Conservation (phyloP, 2,888 invertebrate genomes). For the Drosophila macrospina region DNA sequence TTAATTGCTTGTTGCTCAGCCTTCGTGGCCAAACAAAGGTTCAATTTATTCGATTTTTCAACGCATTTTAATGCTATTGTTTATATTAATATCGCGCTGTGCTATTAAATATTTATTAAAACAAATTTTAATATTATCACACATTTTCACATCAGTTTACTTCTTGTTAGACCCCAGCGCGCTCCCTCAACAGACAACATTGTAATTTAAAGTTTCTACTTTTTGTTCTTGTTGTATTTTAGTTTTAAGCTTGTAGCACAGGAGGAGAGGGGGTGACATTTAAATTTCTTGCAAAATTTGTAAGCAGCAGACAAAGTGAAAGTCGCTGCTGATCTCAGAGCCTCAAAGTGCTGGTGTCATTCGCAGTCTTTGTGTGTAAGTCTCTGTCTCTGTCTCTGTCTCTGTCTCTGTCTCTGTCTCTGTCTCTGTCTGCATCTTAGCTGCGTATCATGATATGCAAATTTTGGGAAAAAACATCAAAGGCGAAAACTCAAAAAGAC, state of each 20-base stretch:
- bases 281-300: conserved; percentile 51
- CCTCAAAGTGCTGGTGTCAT: conserved; percentile 53
- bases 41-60: conserved; percentile 60
- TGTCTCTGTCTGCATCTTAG: conserved; percentile 45
- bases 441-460: conserved; percentile 78
- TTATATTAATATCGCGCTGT: conserved; percentile 57
- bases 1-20: conserved; percentile 70
- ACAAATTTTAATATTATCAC: conserved; percentile 51
- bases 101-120: conserved; percentile 70
- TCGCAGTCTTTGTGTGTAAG: conserved; percentile 22
- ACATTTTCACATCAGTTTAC: conserved; percentile 21
- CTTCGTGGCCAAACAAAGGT: conserved; percentile 60
- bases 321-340: conserved; percentile 59
- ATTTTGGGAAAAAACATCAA: conserved; percentile 69
- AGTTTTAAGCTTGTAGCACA: conserved; percentile 32
- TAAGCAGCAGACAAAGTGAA: conserved; percentile 62
- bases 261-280: conserved; percentile 22
- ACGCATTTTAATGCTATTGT: conserved; percentile 64
- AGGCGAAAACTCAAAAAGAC: conserved; percentile 73
- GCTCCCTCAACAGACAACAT: conserved; percentile 15
- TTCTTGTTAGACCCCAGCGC: neutral
- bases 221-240: conserved; percentile 14
- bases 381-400: too few species aligned
- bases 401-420: too few species aligned
- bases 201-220: conserved; percentile 39